These are phyloP conservation scores for Meloe dianella DNA, from an alignment of 2,888 invertebrate genomes.

Conservation along the genomic window DNA sequence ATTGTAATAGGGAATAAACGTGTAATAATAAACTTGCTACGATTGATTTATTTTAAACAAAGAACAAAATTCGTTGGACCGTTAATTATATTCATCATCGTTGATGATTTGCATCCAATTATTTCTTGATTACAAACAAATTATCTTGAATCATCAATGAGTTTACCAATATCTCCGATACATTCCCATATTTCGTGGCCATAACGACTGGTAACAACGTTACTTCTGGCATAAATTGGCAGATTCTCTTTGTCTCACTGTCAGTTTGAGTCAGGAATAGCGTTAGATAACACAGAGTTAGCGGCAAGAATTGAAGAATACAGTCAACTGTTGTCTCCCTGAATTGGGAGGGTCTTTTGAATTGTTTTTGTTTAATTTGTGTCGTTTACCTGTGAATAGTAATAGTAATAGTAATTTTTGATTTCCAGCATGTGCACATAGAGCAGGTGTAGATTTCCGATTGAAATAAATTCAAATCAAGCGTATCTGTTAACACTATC, in stretches of 20 bases:
- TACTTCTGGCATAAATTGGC: too few species aligned
- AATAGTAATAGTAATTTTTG: too few species aligned
- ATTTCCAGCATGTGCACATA: conserved; percentile 23
- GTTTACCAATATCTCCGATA: neutral
- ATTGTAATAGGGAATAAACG: conserved; percentile 26
- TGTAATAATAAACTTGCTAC: conserved; percentile 39
- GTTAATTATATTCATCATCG: conserved; percentile 23
- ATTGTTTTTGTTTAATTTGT: too few species aligned
- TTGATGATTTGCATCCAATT: neutral
- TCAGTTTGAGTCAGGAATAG: too few species aligned
- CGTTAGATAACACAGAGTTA: too few species aligned
- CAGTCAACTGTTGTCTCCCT: too few species aligned
- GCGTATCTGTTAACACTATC: conserved; percentile 38
- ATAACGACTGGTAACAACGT: too few species aligned
- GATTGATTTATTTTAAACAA: conserved; percentile 41
- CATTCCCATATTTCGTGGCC: too few species aligned
- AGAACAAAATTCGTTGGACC: conserved; percentile 29
- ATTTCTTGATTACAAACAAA: conserved; percentile 1
- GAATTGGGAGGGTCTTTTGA: too few species aligned
- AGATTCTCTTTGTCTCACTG: too few species aligned
- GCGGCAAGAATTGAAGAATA: too few species aligned
- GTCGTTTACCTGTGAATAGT: too few species aligned
- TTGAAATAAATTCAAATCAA: conserved; percentile 40
- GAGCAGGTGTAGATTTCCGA: conserved; percentile 42
- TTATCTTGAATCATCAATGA: neutral